Evolutionary conservation across 2,113 vertebrate genomes (phyloP).

Genomic region (Mola mola): DNA sequence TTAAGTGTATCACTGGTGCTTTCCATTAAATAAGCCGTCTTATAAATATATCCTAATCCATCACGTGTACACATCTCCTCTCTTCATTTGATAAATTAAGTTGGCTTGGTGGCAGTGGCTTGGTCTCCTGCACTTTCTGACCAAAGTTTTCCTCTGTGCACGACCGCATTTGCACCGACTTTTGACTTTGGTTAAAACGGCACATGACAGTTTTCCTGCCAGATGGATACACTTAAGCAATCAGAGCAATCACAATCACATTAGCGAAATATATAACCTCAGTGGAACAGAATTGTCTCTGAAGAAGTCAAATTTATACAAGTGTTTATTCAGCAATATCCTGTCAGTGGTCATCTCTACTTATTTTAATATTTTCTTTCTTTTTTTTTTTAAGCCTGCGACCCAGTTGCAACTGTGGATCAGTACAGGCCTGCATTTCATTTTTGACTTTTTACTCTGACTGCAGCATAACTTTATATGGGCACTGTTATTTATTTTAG

Average conservation of each 20-base stretch:
- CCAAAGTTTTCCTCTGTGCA: conserved; percentile 8
- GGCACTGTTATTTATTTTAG: neutral
- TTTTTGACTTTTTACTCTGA: neutral
- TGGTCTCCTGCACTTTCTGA: conserved; percentile 10
- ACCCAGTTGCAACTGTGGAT: neutral
- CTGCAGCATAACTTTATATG: neutral
- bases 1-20: conserved; percentile 1
- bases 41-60: conserved; percentile 27
- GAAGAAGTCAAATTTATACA: conserved; percentile 14
- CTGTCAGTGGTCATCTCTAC: neutral
- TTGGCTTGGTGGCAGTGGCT: conserved; percentile 26
- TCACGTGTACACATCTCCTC: conserved; percentile 15
- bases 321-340: conserved; percentile 15
- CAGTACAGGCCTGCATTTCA: neutral
- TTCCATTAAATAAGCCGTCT: conserved; percentile 5
- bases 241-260: conserved; percentile 31
- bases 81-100: too few relatives aligned
- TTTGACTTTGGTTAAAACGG: conserved; percentile 27
- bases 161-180: conserved; percentile 56
- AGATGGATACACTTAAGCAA: conserved; percentile 40
- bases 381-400: neutral
- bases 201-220: conserved; percentile 24
- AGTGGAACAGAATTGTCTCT: conserved; percentile 27
- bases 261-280: conserved; percentile 34
- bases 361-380: neutral